Conservation (phyloP, 2,797 vertebrate genomes). For the Fratercula arctica region DNA sequence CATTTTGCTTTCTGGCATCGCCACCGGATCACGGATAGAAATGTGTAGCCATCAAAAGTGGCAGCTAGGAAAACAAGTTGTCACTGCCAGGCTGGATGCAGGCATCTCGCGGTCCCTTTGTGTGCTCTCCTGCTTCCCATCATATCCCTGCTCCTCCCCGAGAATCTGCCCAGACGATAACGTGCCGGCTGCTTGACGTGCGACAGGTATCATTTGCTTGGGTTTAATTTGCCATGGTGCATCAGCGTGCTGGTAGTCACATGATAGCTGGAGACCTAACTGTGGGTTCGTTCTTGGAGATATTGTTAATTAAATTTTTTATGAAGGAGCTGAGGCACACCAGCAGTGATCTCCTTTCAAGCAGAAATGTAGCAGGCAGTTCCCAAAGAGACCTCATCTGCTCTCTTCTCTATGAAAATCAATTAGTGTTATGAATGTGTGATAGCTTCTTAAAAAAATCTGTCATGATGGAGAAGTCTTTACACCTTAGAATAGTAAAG, state of each 20-base stretch:
- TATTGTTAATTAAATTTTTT: slow-evolving; percentile 77
- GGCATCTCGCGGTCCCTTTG: not conserved
- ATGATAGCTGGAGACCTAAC: slow-evolving; percentile 60
- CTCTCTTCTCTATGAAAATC: slow-evolving; percentile 74
- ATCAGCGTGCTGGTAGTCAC: slow-evolving; percentile 19
- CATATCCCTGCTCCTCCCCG: not conserved
- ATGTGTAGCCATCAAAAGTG: not conserved
- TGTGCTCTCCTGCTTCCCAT: not conserved
- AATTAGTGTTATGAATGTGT: slow-evolving; percentile 77
- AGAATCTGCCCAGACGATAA: not conserved
- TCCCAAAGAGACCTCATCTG: slow-evolving; percentile 74
- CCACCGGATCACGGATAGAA: accelerated
- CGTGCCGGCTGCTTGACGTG: not conserved
- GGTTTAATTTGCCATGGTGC: slow-evolving; percentile 58
- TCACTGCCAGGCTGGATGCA: not conserved
- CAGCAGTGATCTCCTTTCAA: slow-evolving; percentile 70
- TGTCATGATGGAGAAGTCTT: slow-evolving; percentile 58
- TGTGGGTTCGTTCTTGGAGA: slow-evolving; percentile 63
- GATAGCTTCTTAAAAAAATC: slow-evolving; percentile 68
- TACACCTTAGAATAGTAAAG: slow-evolving; percentile 21
- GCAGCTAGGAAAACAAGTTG: not conserved
- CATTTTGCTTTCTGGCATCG: not conserved
- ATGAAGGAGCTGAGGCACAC: slow-evolving; percentile 67
- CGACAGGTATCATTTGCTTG: slow-evolving; percentile 53
- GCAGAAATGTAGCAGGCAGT: slow-evolving; percentile 72